Conservation (phyloP, 2,888 invertebrate genomes). For the Drosophila meridiana region DNA sequence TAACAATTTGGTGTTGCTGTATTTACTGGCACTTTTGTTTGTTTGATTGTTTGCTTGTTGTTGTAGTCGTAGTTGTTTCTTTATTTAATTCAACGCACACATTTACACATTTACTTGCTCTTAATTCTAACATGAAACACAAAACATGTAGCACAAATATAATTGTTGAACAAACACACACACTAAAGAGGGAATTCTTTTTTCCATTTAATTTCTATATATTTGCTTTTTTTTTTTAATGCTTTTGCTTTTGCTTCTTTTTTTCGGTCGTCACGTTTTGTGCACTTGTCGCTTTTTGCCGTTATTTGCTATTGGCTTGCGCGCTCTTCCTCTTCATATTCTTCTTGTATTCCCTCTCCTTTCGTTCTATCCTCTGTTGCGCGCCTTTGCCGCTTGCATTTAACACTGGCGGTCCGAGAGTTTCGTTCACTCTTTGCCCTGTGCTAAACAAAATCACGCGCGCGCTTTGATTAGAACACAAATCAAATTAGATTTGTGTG, state of each 20-base stretch:
- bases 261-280: conserved; percentile 59
- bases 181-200: conserved; percentile 21
- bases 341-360: not conserved
- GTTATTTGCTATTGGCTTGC: conserved; percentile 62
- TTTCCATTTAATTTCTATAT: not conserved
- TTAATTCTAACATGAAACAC: conserved; percentile 58
- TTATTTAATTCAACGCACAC: conserved; percentile 15
- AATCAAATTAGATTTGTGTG: conserved; percentile 47
- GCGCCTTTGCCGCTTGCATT: conserved; percentile 55
- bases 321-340: conserved; percentile 24
- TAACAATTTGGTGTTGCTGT: conserved; percentile 30
- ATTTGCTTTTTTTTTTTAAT: not conserved
- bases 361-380: conserved; percentile 36
- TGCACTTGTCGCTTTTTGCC: conserved; percentile 65
- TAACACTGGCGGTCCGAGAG: conserved; percentile 49
- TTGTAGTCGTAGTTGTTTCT: conserved; percentile 13
- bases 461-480: conserved; percentile 58
- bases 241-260: conserved; percentile 28
- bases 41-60: conserved; percentile 2
- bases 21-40: conserved; percentile 19
- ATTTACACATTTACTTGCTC: conserved; percentile 34
- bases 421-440: conserved; percentile 44
- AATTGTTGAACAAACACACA: conserved; percentile 29
- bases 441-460: conserved; percentile 66
- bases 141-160: conserved; percentile 42